Conservation (phyloP, 2,113 vertebrate genomes). For the Plecturocebus donacophilus region DNA sequence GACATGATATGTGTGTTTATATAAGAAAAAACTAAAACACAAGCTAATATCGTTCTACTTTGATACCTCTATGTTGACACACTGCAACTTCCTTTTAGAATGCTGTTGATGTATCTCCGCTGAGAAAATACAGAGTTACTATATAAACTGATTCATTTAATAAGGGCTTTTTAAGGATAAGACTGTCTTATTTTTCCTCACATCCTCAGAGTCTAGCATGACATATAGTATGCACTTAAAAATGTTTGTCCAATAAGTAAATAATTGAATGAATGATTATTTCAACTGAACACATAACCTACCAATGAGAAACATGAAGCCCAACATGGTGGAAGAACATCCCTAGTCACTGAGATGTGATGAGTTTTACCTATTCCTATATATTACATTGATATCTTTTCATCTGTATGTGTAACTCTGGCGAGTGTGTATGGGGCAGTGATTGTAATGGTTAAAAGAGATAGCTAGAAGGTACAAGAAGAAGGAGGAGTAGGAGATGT, state of each 20-base stretch:
- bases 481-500: background rate
- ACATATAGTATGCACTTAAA: background rate
- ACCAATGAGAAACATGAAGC: background rate
- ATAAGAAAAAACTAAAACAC: background rate
- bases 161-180: background rate
- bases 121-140: background rate
- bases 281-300: background rate
- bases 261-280: background rate
- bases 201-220: background rate
- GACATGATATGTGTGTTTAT: background rate
- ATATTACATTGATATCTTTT: background rate
- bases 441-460: background rate
- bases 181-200: background rate
- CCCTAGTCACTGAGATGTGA: background rate
- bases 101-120: background rate
- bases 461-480: background rate
- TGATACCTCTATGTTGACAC: background rate
- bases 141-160: background rate
- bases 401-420: background rate
- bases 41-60: background rate
- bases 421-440: background rate
- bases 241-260: background rate
- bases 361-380: background rate
- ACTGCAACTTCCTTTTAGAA: background rate
- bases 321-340: too few species aligned